Conservation (phyloP, 64 coral and sea anemone genomes). For the Dendronephthya gigantea region DNA sequence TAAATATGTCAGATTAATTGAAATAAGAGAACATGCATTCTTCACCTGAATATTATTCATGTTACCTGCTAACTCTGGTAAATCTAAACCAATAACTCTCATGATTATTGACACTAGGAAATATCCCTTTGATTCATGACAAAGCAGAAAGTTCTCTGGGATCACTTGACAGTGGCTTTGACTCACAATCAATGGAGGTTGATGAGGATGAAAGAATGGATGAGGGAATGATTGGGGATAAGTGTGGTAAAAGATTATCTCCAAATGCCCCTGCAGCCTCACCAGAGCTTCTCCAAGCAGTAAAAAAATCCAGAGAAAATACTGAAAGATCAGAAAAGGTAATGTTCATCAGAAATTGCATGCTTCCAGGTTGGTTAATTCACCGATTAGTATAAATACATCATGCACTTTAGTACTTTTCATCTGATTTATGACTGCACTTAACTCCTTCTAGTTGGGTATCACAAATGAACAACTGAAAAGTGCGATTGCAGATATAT, state of each 20-base stretch:
- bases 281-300: constrained; percentile 24
- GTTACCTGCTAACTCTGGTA: too few relatives aligned
- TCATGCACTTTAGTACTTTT: too few relatives aligned
- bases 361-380: too few relatives aligned
- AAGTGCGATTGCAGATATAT: background rate
- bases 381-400: too few relatives aligned
- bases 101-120: background rate
- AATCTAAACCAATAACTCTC: background rate
- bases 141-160: background rate
- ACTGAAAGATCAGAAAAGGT: constrained; percentile 25
- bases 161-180: constrained; percentile 44
- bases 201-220: constrained; percentile 20
- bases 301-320: constrained; percentile 43
- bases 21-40: too few relatives aligned
- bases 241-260: constrained; percentile 28
- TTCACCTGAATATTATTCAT: too few relatives aligned
- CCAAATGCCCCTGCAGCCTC: constrained; percentile 30
- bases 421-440: too few relatives aligned
- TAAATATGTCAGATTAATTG: too few relatives aligned
- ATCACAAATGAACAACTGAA: background rate
- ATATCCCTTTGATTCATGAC: background rate
- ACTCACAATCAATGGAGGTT: constrained; percentile 29
- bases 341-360: background rate
- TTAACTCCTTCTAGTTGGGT: background rate
- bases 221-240: constrained; percentile 11